Percentiles rank a stretch among this genome's conserved stretches.
phyloP scores from a whole-genome alignment of 2,113 vertebrate genomes.

The Pelmatolapia mariae region DNA sequence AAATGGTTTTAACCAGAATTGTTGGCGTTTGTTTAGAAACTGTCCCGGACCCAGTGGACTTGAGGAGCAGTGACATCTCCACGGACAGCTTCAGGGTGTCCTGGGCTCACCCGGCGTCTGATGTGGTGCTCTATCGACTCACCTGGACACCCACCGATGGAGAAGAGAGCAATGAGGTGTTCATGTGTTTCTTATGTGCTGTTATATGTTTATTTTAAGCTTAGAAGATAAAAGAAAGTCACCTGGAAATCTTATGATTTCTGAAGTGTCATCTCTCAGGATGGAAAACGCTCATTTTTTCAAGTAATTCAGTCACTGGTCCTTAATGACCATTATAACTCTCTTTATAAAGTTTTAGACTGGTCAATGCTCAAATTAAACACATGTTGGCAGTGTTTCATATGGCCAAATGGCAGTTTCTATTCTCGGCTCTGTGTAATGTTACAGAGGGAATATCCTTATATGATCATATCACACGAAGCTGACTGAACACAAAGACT shows the following conservation, averaged over 20 bases:
- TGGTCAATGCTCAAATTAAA: background rate
- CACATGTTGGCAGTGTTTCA: rapidly evolving
- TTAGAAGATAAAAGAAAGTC: background rate
- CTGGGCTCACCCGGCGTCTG: constrained; percentile 80
- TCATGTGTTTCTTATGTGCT: rapidly evolving
- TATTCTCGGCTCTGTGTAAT: background rate
- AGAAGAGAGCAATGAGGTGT: constrained; percentile 80
- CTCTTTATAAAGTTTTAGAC: background rate
- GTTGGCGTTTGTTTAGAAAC: constrained; percentile 61
- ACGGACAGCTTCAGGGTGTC: constrained; percentile 81
- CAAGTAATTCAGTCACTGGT: background rate
- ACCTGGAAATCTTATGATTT: background rate
- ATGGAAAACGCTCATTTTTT: background rate
- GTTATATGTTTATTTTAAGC: background rate
- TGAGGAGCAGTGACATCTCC: constrained; percentile 78
- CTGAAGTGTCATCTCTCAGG: background rate
- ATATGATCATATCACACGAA: background rate
- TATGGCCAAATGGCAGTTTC: background rate
- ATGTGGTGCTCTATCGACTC: constrained; percentile 83
- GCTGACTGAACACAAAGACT: background rate
- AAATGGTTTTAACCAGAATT: rapidly evolving
- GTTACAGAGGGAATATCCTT: background rate
- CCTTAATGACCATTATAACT: background rate
- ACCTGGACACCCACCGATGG: constrained; percentile 80
- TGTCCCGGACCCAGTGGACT: constrained; percentile 77